phyloP scores from a whole-genome alignment of 2,113 vertebrate species.

The Eidolon helvum region DNA sequence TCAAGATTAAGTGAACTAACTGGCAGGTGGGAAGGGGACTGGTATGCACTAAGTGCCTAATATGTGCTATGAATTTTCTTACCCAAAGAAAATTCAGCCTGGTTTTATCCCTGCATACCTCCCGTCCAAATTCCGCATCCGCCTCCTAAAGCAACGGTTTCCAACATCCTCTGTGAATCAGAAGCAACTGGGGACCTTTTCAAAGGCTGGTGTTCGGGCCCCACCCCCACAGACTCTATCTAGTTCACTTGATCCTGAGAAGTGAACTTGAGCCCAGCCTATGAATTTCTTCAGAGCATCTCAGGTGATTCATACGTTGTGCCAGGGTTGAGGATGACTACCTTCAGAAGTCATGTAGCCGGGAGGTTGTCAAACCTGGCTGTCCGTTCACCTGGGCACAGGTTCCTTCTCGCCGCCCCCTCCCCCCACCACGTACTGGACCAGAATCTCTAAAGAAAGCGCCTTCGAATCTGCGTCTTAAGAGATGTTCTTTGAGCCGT shows the following conservation, averaged over 20 bases:
- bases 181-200: not conserved
- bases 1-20: not conserved
- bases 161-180: not conserved
- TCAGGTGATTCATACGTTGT: accelerated
- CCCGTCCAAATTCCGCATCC: not conserved
- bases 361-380: too few relatives aligned
- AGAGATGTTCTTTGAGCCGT: not conserved
- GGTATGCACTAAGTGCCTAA: not conserved
- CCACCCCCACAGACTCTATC: not conserved
- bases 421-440: accelerated
- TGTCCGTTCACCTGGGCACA: not conserved
- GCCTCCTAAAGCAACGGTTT: not conserved
- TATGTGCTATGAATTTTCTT: not conserved
- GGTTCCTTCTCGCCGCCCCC: too few relatives aligned
- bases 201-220: not conserved
- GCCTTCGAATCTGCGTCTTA: too few relatives aligned
- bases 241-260: not conserved
- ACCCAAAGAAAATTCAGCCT: not conserved
- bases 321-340: not conserved
- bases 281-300: not conserved
- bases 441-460: not conserved
- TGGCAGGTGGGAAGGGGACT: not conserved
- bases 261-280: accelerated
- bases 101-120: accelerated
- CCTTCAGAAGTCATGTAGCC: not conserved